Evolutionary conservation across 2,797 vertebrate species (phyloP), one percentile per base, ranked within the genome.

Genomic region (Rachycentron canadum): DNA sequence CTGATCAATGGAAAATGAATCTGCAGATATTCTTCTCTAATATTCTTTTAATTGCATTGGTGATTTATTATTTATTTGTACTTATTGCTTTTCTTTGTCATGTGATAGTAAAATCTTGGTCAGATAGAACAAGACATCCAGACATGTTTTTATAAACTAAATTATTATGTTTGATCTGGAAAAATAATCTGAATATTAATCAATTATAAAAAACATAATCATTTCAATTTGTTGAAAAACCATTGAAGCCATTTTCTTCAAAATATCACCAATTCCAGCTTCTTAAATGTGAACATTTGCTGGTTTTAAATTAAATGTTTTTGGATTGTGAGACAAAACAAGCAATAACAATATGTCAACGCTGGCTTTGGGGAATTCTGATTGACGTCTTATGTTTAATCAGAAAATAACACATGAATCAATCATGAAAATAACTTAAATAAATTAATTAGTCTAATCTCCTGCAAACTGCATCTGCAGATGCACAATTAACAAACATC

Each of bases 401-500:
- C 14, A 34, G 1, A 5, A n/a, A 19, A 0, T 6, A 57, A 9
- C 9, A 36, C 7, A 40, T 30, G 4, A 34, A 56, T 61, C 2
- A 3, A 21, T 12, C 32, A 34, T 49, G 12, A 28, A 60, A 56
- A 30, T 16, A 8, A 69, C 12, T 32, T n/a, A n/a, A n/a, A n/a
- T n/a, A n/a, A n/a, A n/a, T n/a, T n/a, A n/a, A 7, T 3, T 32
- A 32, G 32, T 32, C 32, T 32, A 7, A 32, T 32, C 32, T n/a
- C n/a, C n/a, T n/a, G n/a, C 32, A 32, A 32, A 4, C 26, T 34
- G 34, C n/a, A 19, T 12, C 2, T 55, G 38, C 25, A 64, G 25
- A 55, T 7, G 4, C 56, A 4, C 30, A 10, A 47, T 85, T 91
- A 95, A 70, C 86, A 83, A 26, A 94, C 88, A 61, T 95, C 95